Base-by-base conservation (phyloP, 2,113 vertebrate genomes). In the Pyxicephalus adspersus region DNA sequence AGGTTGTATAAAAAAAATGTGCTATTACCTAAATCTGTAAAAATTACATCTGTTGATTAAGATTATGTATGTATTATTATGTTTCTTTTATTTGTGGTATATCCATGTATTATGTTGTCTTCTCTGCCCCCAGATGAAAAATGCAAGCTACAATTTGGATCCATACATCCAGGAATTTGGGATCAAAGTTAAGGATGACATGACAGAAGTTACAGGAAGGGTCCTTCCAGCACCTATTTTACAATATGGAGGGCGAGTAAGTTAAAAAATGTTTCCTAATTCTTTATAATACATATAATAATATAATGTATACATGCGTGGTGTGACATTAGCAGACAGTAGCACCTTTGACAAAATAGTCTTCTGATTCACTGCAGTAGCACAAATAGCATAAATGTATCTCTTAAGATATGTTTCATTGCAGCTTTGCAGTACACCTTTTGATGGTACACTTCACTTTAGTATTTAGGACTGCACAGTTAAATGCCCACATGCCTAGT, bases 141-240 rank as follows among this genome's bases (percentile, higher is more conserved):
- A 99, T 2, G 98, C 97, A 82, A 99, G 97, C 90, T 99, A 98
- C 86, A 99, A 99, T 90, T 90, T 99, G 86, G 97, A 99, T 86
- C 98, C 98, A 0, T 99, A 99, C 90, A 99, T 99, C 70, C 97
- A 99, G 86, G 98, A 99, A 90, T 99, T 99, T 92, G 97, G 97
- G 84, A 98, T 99, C 88, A 98, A 98, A 87, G 98, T 99, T 91
- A 97, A 97, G 67, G 98, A 99, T 50, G 98, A 99, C 84, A 99
- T 99, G 98, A 97, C 97, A 0, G 98, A 99, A 86, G 98, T 99
- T 91, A 99, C 96, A 0, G 98, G 98, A 28, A 87, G 98, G 80
- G 98, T 99, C 71, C 92, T 99, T 75, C 98, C 98, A 0, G 97
- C 98, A 0, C 98, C 98, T 8, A 99, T 99, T 89, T 92, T 99